Conservation (phyloP, 1,140 invertebrate species). For the Brachionus angularis region DNA sequence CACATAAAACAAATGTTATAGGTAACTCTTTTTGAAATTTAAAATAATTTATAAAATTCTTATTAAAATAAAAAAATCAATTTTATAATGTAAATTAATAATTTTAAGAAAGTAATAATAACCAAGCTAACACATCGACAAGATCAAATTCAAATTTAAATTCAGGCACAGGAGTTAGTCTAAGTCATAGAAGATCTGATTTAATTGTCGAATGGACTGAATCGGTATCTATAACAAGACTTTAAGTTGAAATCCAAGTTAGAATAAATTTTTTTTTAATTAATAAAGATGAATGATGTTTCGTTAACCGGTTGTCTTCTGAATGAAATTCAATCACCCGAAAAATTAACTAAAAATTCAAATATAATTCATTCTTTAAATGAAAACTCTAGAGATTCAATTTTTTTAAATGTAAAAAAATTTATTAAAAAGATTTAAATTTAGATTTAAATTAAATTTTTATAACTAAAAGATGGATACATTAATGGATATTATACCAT, state of each 20-base stretch:
- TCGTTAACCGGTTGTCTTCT: conserved; percentile 30
- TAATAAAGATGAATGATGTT: conserved; percentile 41
- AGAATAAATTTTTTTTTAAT: too few species aligned
- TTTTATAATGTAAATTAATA: too few species aligned
- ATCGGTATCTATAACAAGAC: too few species aligned
- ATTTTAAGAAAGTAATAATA: too few species aligned
- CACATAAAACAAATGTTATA: too few species aligned
- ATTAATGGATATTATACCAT: conserved; percentile 31
- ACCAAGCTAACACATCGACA: too few species aligned
- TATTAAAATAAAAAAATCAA: too few species aligned
- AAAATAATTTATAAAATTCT: too few species aligned
- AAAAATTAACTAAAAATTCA: conserved; percentile 11
- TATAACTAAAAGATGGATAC: conserved; percentile 25
- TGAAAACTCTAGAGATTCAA: conserved; percentile 23
- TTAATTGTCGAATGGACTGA: conserved; percentile 23
- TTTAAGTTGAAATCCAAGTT: too few species aligned
- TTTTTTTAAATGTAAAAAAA: conserved; percentile 38
- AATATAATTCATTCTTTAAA: background rate
- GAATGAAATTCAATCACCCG: conserved; percentile 18
- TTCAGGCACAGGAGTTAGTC: background rate
- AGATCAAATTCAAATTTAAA: too few species aligned
- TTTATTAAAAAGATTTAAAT: background rate
- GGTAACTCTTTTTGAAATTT: too few species aligned
- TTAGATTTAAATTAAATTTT: background rate
- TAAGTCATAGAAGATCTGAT: background rate